A percentile compares a stretch with the other conserved stretches of the same genome.
Conservation (phyloP, 2,888 invertebrate genomes). For the Ditylenchus weischeri region DNA sequence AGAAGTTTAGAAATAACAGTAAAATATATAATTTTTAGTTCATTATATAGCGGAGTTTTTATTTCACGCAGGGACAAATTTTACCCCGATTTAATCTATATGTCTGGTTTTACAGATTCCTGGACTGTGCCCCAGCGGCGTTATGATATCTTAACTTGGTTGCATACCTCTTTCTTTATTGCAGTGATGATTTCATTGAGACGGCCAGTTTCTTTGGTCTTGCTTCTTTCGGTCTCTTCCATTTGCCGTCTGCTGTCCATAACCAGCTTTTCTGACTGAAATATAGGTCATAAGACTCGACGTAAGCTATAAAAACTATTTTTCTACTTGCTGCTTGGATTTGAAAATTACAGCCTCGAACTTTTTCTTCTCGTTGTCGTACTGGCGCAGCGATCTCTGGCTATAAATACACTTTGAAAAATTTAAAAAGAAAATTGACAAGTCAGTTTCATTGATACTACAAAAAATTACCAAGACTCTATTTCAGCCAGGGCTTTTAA, state of each 20-base stretch:
- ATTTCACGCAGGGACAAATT: no score
- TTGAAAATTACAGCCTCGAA: conserved; percentile 12
- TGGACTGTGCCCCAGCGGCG: no score
- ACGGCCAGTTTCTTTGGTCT: conserved; percentile 21
- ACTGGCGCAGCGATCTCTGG: not conserved
- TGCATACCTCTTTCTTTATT: conserved; percentile 20
- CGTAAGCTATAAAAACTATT: not conserved
- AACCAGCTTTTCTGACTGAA: conserved; percentile 26
- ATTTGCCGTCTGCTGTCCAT: conserved; percentile 27
- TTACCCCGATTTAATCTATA: no score
- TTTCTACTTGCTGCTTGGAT: conserved; percentile 10
- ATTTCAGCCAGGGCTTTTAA: conserved; percentile 14
- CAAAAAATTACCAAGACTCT: not conserved
- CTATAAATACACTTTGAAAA: no score
- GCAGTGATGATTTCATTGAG: conserved; percentile 1
- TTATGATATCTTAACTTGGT: no score
- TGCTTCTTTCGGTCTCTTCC: conserved; percentile 30
- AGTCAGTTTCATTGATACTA: no score
- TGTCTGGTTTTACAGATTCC: no score
- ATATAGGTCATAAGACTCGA: not conserved
- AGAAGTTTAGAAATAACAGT: conserved; percentile 3
- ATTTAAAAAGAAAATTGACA: no score
- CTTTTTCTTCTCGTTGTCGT: conserved; percentile 20
- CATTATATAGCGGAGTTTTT: no score
- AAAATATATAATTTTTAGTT: no score